Base-by-base conservation (phyloP, 2,888 invertebrate genomes). In the Brachyptera putata region DNA sequence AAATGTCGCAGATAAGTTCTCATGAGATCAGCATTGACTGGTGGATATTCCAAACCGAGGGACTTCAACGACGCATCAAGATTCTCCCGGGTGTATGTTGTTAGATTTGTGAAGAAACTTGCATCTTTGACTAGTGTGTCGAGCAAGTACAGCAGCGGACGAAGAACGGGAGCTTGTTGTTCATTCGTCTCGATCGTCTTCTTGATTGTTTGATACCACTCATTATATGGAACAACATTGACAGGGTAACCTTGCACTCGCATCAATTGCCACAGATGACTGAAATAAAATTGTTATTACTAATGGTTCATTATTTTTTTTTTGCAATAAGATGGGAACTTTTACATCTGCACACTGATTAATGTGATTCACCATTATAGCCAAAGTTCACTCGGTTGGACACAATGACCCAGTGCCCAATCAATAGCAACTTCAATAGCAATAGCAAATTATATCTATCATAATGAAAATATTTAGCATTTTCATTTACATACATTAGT, bases 261-360 rank as follows among this genome's bases (percentile, higher is more conserved):
- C 43, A 69, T 36, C 14, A 64, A 60, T 41, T 59, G 50, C 67
- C 67, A 69, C 25, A 69, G 61, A 25, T 66, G 30, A 25, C 69
- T 69, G 58, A 14, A 60, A 65, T 59, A 43, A n/a, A n/a, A n/a
- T n/a, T n/a, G n/a, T n/a, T n/a, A n/a, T n/a, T n/a, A n/a, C n/a
- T n/a, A n/a, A n/a, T n/a, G n/a, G n/a, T n/a, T n/a, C n/a, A n/a
- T n/a, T n/a, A n/a, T n/a, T n/a, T n/a, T n/a, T n/a, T n/a, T n/a
- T n/a, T n/a, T n/a, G n/a, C n/a, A n/a, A n/a, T n/a, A n/a, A n/a
- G n/a, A n/a, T n/a, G n/a, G n/a, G n/a, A n/a, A n/a, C n/a, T n/a
- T n/a, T n/a, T n/a, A n/a, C n/a, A n/a, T n/a, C n/a, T n/a, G n/a
- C n/a, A n/a, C n/a, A n/a, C n/a, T n/a, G n/a, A n/a, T n/a, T n/a